Base-by-base conservation (phyloP, 2,797 vertebrate species). In the Eutrigla gurnardus region DNA sequence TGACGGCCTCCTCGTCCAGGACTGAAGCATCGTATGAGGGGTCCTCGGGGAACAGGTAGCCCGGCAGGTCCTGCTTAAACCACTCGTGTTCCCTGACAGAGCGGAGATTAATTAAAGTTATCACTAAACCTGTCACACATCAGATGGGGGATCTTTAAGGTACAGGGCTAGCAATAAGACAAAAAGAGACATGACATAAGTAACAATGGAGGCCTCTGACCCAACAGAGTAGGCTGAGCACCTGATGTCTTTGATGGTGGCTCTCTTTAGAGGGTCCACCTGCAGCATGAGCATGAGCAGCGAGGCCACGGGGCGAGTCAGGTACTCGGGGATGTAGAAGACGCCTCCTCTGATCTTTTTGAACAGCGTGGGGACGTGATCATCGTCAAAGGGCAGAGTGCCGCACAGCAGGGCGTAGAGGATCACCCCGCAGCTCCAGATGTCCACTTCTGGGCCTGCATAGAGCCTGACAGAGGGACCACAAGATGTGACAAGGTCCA, bases 211-310 rank as follows among this genome's bases (percentile, higher is more conserved):
- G 25, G 25, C 25, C 25, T 25, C 25, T 25, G 25, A 25, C 25
- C 25, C 25, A 25, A 25, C 25, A 25, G 13, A 52, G n/a, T 2
- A 13, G 4, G 5, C 10, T 42, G 18, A 14, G 54, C 60, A 98
- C 98, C 97, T 96, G 92, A 99, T 99, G 78, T 99, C 98, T 93
- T 98, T 99, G 93, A 99, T 99, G 77, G 98, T 98, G 85, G 98
- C 97, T 86, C 98, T 93, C 84, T 99, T 99, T 72, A 99, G 93
- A 9, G 98, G 98, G 79, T 99, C 98, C 77, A 99, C 98, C 89
- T 99, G 98, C 77, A 99, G 90, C 98, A 99, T 99, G 75, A 97
- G 95, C 96, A 97, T 96, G 54, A 99, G 95, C 15, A 99, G 95
- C 17, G 96, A 98, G 74, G 98, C 97, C 50, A 98, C 95, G 0